These are phyloP conservation scores for Meganola albula DNA, from an alignment of 2,888 invertebrate genomes.

Conservation along the genomic window DNA sequence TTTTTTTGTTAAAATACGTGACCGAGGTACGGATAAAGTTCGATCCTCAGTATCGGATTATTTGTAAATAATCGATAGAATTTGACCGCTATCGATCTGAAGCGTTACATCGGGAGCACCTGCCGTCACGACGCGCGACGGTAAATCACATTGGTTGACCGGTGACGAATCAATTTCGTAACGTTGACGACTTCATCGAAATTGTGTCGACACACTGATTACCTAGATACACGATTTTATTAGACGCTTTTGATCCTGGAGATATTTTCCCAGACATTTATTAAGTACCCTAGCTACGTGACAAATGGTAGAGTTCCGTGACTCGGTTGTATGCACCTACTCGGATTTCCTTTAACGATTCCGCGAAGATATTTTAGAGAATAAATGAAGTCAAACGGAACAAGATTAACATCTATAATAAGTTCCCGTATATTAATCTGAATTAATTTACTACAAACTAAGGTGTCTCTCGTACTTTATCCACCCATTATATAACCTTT, in stretches of 20 bases:
- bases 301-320: too few relatives aligned
- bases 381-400: too few relatives aligned
- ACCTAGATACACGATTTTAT: constrained; percentile 37
- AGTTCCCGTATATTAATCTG: too few relatives aligned
- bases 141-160: constrained; percentile 61
- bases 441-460: too few relatives aligned
- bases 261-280: constrained; percentile 24
- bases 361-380: too few relatives aligned
- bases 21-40: constrained; percentile 44
- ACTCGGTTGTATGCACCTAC: too few relatives aligned
- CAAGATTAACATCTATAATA: too few relatives aligned
- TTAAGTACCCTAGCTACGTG: too few relatives aligned
- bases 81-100: constrained; percentile 50
- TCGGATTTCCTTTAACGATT: too few relatives aligned
- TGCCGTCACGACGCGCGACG: constrained; percentile 48
- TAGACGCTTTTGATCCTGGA: constrained; percentile 17
- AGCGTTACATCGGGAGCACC: constrained; percentile 52
- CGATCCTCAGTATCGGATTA: constrained; percentile 43
- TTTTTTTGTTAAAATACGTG: constrained; percentile 61
- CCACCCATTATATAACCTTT: too few relatives aligned
- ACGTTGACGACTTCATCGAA: constrained; percentile 63
- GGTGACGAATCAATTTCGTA: constrained; percentile 63
- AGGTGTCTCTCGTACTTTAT: too few relatives aligned
- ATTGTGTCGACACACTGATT: constrained; percentile 54
- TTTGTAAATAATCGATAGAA: constrained; percentile 65